Conservation (phyloP, 2,888 invertebrate species). For the Latrodectus elegans region DNA sequence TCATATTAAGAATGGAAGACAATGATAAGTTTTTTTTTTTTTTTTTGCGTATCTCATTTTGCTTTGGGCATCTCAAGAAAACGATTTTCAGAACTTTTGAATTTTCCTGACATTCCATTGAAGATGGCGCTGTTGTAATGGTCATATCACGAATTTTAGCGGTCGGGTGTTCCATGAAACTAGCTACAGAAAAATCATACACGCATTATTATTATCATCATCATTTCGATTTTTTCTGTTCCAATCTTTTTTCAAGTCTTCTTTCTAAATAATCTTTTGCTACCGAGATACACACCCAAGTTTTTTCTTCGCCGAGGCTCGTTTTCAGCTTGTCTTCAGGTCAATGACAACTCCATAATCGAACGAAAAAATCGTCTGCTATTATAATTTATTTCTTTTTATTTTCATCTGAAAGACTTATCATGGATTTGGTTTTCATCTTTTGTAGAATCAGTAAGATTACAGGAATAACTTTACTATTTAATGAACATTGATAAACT, state of each 20-base stretch:
- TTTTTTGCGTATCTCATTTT: not conserved
- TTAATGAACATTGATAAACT: too few relatives aligned
- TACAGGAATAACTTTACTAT: too few relatives aligned
- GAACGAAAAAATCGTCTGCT: slow-evolving; percentile 1
- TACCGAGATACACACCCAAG: slow-evolving; percentile 62
- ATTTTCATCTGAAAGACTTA: not conserved
- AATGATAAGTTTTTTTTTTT: not conserved
- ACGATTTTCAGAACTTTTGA: not conserved
- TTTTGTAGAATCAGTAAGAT: too few relatives aligned
- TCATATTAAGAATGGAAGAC: not conserved
- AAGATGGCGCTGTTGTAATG: slow-evolving; percentile 62
- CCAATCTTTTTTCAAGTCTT: slow-evolving; percentile 44
- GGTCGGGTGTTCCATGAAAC: slow-evolving; percentile 35
- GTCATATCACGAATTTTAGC: slow-evolving; percentile 46
- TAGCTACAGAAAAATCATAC: slow-evolving; percentile 29
- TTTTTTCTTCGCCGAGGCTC: slow-evolving; percentile 20
- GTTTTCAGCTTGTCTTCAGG: slow-evolving; percentile 26
- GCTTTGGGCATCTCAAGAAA: not conserved
- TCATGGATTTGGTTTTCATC: not conserved
- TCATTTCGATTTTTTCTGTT: slow-evolving; percentile 20
- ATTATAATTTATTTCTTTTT: not conserved
- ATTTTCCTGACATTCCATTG: slow-evolving; percentile 15
- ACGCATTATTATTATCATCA: slow-evolving; percentile 44
- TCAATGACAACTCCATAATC: slow-evolving; percentile 38
- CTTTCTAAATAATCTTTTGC: slow-evolving; percentile 64